Base-by-base conservation (phyloP, 2,888 invertebrate genomes). In the Diplolepis rosae region DNA sequence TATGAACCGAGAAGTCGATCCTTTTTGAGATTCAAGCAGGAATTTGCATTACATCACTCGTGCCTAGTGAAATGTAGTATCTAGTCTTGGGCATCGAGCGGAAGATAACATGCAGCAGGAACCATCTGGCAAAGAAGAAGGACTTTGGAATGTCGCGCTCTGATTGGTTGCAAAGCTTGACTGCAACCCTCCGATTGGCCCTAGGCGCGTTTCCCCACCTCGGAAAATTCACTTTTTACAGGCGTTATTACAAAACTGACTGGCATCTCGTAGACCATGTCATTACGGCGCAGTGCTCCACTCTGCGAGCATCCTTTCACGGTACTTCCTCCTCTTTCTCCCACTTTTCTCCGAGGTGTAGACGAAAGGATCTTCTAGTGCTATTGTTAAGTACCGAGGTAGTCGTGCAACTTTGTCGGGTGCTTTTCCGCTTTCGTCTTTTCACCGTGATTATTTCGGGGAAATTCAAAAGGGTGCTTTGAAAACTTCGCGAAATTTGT, bases 251-350 rank as follows among this genome's bases (percentile, higher is more conserved):
- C 88, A 88, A 88, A 88, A 88, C 88, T 85, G 86, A 87, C 87
- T 83, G 83, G 87, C 85, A 86, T 87, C 87, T 87, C 86, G 86
- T 88, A 88, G 88, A 88, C 85, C 88, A 88, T 88, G 87, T 88
- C 88, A 88, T 88, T 88, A 88, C 87, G 83, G 82, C 84, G 85
- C 85, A 85, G 88, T 85, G 84, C 88, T 87, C 85, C 83, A 85
- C 83, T 83, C 85, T 79, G 87, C 81, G 82, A 87, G 86, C 80
- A 85, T 85, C 85, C 82, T 85, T 81, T 77, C 74, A 76, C 74
- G 74, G 76, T 71, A 71, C 76, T 74, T 71, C 48, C 51, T 66
- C 61, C 65, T 45, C 66, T 70, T 71, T 32, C 71, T 68, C 68
- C 68, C 65, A 77, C 77, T 72, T 75, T 77, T 65, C 61, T 39